Evolutionary conservation across 2,113 vertebrate species (phyloP).

Genomic region (Puffinus mauretanicus): DNA sequence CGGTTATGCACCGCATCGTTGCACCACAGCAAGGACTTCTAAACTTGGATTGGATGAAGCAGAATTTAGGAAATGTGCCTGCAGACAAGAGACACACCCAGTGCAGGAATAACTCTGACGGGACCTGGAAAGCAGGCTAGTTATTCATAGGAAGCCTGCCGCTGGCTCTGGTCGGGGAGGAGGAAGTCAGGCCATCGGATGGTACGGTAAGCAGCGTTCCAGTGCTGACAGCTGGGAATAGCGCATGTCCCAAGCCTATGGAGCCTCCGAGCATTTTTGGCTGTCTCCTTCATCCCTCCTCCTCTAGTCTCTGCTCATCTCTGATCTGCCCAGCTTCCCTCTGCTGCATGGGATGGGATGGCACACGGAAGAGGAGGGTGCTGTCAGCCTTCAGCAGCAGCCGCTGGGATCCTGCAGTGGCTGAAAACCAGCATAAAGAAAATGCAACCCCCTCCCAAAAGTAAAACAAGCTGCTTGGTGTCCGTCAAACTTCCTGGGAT

Average conservation of each 20-base stretch:
- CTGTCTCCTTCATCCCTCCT: background rate
- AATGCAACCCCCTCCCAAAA: background rate
- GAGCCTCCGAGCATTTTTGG: background rate
- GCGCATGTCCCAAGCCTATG: background rate
- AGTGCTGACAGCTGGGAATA: constrained; percentile 8
- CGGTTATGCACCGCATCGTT: background rate
- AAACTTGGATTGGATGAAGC: background rate
- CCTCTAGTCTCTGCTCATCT: background rate
- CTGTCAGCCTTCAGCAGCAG: background rate
- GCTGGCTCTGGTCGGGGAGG: background rate
- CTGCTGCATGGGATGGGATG: background rate
- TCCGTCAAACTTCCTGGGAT: background rate
- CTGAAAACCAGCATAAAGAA: background rate
- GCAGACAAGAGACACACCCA: background rate
- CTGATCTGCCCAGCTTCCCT: background rate
- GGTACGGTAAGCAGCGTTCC: background rate
- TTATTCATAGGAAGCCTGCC: constrained; percentile 12
- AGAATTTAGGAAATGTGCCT: background rate
- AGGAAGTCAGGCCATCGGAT: background rate
- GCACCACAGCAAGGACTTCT: background rate
- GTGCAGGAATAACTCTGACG: background rate
- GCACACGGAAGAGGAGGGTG: background rate
- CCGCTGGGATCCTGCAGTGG: background rate
- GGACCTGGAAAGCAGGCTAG: constrained; percentile 1
- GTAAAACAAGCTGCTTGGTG: background rate